Conservation (phyloP, 2,797 vertebrate genomes). For the Melopsittacus undulatus region DNA sequence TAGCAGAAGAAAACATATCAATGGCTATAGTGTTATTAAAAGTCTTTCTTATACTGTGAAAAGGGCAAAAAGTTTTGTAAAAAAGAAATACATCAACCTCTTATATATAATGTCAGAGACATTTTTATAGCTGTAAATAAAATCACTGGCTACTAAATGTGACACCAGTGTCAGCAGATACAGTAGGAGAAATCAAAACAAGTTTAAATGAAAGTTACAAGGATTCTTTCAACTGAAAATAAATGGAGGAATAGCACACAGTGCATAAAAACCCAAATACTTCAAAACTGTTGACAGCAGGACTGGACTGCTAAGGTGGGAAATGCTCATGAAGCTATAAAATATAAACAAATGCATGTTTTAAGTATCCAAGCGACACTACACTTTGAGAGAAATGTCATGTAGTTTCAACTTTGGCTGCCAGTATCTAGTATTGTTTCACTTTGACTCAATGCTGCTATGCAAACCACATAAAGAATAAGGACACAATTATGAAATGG, state of each 20-base stretch:
- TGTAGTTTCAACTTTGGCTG: neutral
- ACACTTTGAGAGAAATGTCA: neutral
- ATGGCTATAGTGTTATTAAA: neutral
- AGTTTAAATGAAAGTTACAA: slow-evolving; percentile 15
- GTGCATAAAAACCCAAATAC: slow-evolving; percentile 49
- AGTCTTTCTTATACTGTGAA: neutral
- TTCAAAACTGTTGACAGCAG: slow-evolving; percentile 55
- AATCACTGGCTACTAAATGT: neutral
- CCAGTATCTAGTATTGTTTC: neutral
- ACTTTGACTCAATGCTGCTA: neutral
- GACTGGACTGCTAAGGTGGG: slow-evolving; percentile 30
- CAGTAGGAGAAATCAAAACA: slow-evolving; percentile 41
- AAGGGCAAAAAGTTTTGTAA: neutral
- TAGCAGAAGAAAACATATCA: neutral
- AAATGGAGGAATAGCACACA: slow-evolving; percentile 9
- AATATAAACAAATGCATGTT: slow-evolving; percentile 34
- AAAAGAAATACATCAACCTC: neutral
- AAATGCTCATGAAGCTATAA: slow-evolving; percentile 22
- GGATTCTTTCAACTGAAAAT: slow-evolving; percentile 42
- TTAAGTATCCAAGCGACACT: neutral
- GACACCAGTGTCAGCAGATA: neutral
- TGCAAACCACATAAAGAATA: neutral
- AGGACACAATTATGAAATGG: neutral
- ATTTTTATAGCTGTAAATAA: slow-evolving; percentile 3
- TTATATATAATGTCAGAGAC: neutral